Conservation (phyloP, 1,140 invertebrate species). For the Papilio polytes region DNA sequence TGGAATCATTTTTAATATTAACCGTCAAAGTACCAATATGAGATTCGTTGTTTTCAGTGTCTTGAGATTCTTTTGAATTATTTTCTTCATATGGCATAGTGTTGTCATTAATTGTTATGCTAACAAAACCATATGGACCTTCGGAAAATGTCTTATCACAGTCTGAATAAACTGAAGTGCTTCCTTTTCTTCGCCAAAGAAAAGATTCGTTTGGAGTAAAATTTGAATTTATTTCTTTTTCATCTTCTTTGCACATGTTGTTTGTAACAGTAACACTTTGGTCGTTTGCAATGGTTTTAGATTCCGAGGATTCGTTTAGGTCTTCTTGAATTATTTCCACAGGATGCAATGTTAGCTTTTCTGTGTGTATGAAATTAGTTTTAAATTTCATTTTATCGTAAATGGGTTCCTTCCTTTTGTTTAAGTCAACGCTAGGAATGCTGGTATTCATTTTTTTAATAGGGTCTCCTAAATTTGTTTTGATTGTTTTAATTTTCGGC, state of each 20-base stretch:
- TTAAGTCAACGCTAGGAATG: slow-evolving; percentile 47
- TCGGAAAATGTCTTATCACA: slow-evolving; percentile 67
- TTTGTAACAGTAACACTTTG: slow-evolving; percentile 31
- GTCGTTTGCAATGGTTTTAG: slow-evolving; percentile 30
- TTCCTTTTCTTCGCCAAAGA: slow-evolving; percentile 78
- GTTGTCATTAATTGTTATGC: slow-evolving; percentile 59
- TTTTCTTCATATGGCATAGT: slow-evolving; percentile 51
- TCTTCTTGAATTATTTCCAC: slow-evolving; percentile 81
- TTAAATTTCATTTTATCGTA: slow-evolving; percentile 78
- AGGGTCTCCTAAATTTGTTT: slow-evolving; percentile 53
- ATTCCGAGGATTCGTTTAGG: slow-evolving; percentile 51
- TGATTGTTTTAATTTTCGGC: slow-evolving; percentile 79
- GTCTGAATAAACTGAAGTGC: slow-evolving; percentile 71
- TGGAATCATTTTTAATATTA: slow-evolving; percentile 57
- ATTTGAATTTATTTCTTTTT: slow-evolving; percentile 66
- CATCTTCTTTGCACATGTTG: slow-evolving; percentile 50
- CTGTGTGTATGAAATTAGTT: slow-evolving; percentile 77
- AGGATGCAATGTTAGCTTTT: slow-evolving; percentile 72
- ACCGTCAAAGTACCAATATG: slow-evolving; percentile 48
- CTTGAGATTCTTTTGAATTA: slow-evolving; percentile 52
- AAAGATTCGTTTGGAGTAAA: slow-evolving; percentile 82
- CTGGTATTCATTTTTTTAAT: slow-evolving; percentile 49
- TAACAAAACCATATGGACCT: slow-evolving; percentile 67
- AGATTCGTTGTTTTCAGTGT: slow-evolving; percentile 55
- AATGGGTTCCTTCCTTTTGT: slow-evolving; percentile 71